phyloP scores from a whole-genome alignment of 1,140 invertebrate genomes.

The Sitobion miscanthi region DNA sequence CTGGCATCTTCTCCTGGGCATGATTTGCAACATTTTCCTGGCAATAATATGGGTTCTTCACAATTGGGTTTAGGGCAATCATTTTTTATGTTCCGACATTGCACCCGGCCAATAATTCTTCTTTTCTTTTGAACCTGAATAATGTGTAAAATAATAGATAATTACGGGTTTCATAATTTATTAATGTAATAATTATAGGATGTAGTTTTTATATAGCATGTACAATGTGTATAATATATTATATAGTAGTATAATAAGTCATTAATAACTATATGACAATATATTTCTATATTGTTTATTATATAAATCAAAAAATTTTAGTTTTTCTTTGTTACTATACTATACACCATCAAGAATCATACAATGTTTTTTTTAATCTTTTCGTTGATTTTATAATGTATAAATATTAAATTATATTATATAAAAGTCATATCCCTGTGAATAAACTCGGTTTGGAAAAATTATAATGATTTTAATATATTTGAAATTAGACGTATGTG shows the following conservation, averaged over 20 bases:
- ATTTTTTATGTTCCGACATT: conserved; percentile 87
- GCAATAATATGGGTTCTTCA: conserved; percentile 81
- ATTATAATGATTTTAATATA: not conserved
- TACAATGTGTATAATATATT: not conserved
- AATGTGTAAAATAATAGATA: conserved; percentile 42
- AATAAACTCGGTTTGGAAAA: not conserved
- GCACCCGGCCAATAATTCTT: conserved; percentile 82
- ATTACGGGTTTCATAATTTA: conserved; percentile 5
- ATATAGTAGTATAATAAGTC: not conserved
- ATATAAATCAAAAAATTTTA: too few species aligned
- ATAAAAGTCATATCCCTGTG: too few species aligned
- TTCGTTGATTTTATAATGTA: too few species aligned
- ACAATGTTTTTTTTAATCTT: too few species aligned
- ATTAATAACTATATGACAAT: not conserved
- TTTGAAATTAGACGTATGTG: not conserved
- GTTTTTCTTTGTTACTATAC: too few species aligned
- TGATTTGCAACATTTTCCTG: conserved; percentile 87
- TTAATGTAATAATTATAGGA: conserved; percentile 21
- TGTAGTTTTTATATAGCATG: not conserved
- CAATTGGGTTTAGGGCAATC: conserved; percentile 86
- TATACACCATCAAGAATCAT: too few species aligned
- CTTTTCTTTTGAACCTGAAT: conserved; percentile 84
- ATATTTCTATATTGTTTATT: too few species aligned
- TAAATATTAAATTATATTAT: too few species aligned
- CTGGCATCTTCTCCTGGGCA: conserved; percentile 79